These are phyloP conservation scores for Catharus fuscescens DNA, from an alignment of 2,113 vertebrate genomes.

Conservation along the genomic window DNA sequence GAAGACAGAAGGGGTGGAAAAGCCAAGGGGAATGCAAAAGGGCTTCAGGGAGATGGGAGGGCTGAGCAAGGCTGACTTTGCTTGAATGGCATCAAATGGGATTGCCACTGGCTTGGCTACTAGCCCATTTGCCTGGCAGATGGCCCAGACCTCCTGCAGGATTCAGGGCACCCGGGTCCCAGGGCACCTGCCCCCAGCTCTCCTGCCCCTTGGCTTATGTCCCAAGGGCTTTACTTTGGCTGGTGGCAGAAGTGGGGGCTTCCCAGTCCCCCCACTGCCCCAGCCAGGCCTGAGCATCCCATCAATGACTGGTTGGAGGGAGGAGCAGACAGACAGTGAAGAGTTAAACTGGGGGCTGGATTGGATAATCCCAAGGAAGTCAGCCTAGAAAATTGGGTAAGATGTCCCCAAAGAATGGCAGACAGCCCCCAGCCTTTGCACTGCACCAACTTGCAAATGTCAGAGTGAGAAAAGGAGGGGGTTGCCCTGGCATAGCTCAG, in stretches of 20 bases:
- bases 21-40: neutral
- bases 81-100: neutral
- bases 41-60: neutral
- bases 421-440: neutral
- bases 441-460: neutral
- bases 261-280: too few species aligned
- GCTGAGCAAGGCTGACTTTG: neutral
- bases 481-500: neutral
- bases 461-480: neutral
- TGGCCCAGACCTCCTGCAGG: neutral
- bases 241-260: neutral
- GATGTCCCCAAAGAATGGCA: neutral
- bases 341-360: neutral
- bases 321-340: neutral
- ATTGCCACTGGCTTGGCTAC: neutral
- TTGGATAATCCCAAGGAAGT: neutral
- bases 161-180: neutral
- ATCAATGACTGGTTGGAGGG: neutral
- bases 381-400: neutral
- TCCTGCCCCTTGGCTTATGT: neutral
- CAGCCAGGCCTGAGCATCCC: neutral
- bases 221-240: neutral
- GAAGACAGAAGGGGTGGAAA: neutral
- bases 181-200: neutral
- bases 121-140: neutral